Evolutionary conservation across 2,888 invertebrate genomes (phyloP).

Genomic region (Abrostola triplasia): DNA sequence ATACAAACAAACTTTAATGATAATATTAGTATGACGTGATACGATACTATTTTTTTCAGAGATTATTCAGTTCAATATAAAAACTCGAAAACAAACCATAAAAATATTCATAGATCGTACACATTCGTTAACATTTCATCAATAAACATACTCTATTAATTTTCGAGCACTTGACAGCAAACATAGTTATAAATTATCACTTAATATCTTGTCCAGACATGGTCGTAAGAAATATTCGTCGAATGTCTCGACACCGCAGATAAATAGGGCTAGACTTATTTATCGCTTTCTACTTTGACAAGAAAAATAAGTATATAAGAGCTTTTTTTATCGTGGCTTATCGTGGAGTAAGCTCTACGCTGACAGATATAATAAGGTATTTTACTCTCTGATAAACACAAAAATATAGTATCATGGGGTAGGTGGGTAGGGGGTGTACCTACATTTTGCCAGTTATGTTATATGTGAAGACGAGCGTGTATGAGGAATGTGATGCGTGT

Average conservation of each 20-base stretch:
- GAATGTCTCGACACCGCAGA: slow-evolving; percentile 26
- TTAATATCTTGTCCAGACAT: slow-evolving; percentile 41
- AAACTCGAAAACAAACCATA: too few relatives aligned
- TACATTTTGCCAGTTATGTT: too few relatives aligned
- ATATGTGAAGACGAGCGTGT: too few relatives aligned
- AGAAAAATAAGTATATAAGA: slow-evolving; percentile 1
- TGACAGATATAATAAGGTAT: not conserved
- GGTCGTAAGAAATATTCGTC: slow-evolving; percentile 27
- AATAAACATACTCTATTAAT: slow-evolving; percentile 21
- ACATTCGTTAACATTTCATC: too few relatives aligned
- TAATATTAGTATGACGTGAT: too few relatives aligned
- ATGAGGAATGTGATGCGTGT: too few relatives aligned
- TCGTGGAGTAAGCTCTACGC: not conserved
- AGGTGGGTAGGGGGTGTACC: too few relatives aligned
- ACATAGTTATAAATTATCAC: slow-evolving; percentile 39
- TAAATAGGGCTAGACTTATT: slow-evolving; percentile 29
- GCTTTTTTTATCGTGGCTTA: not conserved
- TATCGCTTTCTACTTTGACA: slow-evolving; percentile 21
- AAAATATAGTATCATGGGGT: too few relatives aligned
- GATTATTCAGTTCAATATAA: too few relatives aligned
- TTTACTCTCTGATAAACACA: not conserved
- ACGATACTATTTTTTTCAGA: too few relatives aligned
- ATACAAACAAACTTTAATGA: too few relatives aligned
- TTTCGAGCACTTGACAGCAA: slow-evolving; percentile 32
- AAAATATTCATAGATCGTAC: too few relatives aligned